Evolutionary conservation across 2,888 invertebrate species (phyloP).

Genomic region (Arrhopalites spinosus): DNA sequence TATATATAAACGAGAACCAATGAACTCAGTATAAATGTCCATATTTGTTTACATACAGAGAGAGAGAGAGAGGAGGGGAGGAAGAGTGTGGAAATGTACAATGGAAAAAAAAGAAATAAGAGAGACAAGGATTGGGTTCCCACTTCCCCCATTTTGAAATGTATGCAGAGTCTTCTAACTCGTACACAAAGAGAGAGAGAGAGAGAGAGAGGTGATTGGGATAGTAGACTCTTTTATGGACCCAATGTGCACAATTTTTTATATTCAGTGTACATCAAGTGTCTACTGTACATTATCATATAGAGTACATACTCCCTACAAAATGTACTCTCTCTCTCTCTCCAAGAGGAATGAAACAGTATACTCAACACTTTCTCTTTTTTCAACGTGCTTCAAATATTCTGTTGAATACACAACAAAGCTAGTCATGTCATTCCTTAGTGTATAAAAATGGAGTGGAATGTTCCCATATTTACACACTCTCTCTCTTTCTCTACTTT

Average conservation of each 20-base stretch:
- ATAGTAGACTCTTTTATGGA: slow-evolving; percentile 8
- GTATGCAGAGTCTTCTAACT: too few relatives aligned
- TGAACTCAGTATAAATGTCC: not conserved
- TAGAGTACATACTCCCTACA: not conserved
- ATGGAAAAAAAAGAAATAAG: not conserved
- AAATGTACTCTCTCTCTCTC: not conserved
- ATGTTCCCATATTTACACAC: not conserved
- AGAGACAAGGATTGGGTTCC: slow-evolving; percentile 2
- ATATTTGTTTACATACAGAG: not conserved
- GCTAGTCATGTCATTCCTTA: not conserved
- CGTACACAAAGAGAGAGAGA: not conserved
- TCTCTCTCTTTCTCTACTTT: too few relatives aligned
- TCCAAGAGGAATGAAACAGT: not conserved
- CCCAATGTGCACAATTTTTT: slow-evolving; percentile 21
- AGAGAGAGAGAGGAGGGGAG: not conserved
- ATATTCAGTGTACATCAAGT: not conserved
- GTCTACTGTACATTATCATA: too few relatives aligned
- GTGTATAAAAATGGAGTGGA: not conserved
- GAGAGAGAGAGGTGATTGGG: not conserved
- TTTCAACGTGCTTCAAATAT: not conserved
- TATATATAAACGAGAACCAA: too few relatives aligned
- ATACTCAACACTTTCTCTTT: too few relatives aligned
- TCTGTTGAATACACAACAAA: not conserved
- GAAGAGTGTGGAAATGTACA: not conserved
- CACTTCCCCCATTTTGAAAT: not conserved